Evolutionary conservation across 2,888 invertebrate species (phyloP), one percentile per base, ranked within the genome.

Genomic region (Trissolcus brochymenae): DNA sequence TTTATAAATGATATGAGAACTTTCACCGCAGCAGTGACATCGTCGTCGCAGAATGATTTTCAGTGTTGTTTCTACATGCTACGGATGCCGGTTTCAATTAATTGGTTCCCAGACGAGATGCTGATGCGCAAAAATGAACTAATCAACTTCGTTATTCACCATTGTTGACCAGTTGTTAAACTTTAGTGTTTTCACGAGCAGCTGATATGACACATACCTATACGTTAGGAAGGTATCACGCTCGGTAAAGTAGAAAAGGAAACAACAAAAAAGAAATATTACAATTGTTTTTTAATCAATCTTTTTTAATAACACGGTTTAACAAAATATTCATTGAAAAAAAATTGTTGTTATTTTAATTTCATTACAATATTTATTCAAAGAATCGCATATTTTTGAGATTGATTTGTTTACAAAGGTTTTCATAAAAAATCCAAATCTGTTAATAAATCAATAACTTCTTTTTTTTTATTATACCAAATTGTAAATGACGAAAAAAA

Each of bases 141-240:
- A 16, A 16, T 60, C 29, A 50, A 61, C 1, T n/a, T 35, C 16
- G 55, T 46, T 46, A 17, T 46, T 65, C 7, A 46, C 49, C 54
- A 65, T 65, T 11, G 35, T 54, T 55, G 62, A 41, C 53, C 53
- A 62, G 51, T 53, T 53, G 53, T 59, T 62, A 11, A 55, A 49
- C 43, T 65, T 64, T 13, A 29, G 64, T 61, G 51, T 64, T 64
- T 64, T 64, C 62, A 29, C 21, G 53, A 54, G 53, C 64, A 64
- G 54, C 54, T 64, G 64, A 46, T 46, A 16, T 25, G 19, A 29
- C 13, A 21, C 46, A 46, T 14, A 46, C 46, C 6, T 46, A 16
- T 16, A 16, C 7, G 46, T 16, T 16, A 16, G 25, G 4, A 25
- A 16, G 7, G 46, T n/a, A 46, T 16, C 16, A 2, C n/a, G 9